Evolutionary conservation across 2,888 invertebrate genomes (phyloP).

Genomic region (Coenonympha arcania): DNA sequence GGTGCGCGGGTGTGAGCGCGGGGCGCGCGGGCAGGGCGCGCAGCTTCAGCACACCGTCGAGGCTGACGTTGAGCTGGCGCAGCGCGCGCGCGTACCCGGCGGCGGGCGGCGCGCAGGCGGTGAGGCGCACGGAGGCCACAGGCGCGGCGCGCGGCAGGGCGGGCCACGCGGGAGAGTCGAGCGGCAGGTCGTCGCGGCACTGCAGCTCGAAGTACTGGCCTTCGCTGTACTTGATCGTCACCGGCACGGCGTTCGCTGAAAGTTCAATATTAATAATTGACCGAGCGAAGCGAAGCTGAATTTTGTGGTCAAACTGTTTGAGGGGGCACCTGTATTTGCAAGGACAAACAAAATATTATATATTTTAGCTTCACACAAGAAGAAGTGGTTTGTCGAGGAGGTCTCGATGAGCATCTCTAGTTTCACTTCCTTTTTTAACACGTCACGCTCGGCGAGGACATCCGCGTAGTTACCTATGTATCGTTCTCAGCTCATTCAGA

Average conservation of each 20-base stretch:
- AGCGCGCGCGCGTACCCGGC: conserved; percentile 22
- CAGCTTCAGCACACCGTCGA: conserved; percentile 59
- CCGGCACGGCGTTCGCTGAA: background rate
- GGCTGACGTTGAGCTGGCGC: conserved; percentile 62
- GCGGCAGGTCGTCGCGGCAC: conserved; percentile 22
- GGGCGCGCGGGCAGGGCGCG: conserved; percentile 73
- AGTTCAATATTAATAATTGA: no score
- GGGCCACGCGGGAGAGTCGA: conserved; percentile 27
- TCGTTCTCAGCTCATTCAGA: no score
- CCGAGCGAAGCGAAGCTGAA: no score
- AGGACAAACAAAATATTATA: no score
- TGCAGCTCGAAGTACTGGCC: conserved; percentile 16
- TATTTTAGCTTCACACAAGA: no score
- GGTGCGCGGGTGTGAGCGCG: conserved; percentile 74
- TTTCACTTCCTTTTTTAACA: no score
- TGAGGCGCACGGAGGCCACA: conserved; percentile 20
- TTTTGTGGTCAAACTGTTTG: no score
- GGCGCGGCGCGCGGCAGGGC: conserved; percentile 19
- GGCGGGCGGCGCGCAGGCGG: conserved; percentile 28
- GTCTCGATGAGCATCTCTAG: no score
- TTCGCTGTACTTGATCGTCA: conserved; percentile 16
- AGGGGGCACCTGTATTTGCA: no score
- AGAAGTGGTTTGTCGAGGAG: no score
- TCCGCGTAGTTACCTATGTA: no score
- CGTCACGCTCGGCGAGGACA: no score